Percentiles rank a stretch among this genome's conserved stretches.
These are phyloP conservation scores for Sitodiplosis mosellana DNA, from an alignment of 1,140 invertebrate species.

Conservation along the genomic window DNA sequence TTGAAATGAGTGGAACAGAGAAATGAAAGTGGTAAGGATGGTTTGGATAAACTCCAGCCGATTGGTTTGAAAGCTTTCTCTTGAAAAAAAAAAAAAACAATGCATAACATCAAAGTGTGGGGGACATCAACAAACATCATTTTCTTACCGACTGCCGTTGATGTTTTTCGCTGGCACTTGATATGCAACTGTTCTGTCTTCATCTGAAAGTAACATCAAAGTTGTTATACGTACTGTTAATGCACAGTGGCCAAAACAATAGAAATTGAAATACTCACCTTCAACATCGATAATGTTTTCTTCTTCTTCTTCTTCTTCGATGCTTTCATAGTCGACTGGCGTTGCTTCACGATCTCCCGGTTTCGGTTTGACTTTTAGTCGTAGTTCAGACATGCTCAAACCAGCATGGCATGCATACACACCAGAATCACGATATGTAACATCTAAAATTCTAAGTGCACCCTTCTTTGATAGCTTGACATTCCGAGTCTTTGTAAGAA, in stretches of 20 bases:
- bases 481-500: constrained; percentile 51
- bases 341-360: constrained; percentile 55
- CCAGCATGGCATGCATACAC: constrained; percentile 68
- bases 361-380: constrained; percentile 48
- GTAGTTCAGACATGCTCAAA: constrained; percentile 49
- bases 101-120: no score
- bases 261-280: background rate
- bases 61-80: no score
- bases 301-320: background rate
- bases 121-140: no score
- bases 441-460: constrained; percentile 58
- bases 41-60: no score
- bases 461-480: constrained; percentile 74
- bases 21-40: no score
- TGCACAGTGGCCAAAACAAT: background rate
- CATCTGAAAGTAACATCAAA: no score
- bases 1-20: no score
- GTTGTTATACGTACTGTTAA: no score
- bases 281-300: background rate
- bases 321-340: constrained; percentile 11
- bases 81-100: no score
- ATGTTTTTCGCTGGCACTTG: no score
- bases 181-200: no score
- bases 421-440: constrained; percentile 56
- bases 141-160: no score